These are phyloP conservation scores for human DNA, from an alignment of 2,113 vertebrate species.

Conservation along the genomic window DNA sequence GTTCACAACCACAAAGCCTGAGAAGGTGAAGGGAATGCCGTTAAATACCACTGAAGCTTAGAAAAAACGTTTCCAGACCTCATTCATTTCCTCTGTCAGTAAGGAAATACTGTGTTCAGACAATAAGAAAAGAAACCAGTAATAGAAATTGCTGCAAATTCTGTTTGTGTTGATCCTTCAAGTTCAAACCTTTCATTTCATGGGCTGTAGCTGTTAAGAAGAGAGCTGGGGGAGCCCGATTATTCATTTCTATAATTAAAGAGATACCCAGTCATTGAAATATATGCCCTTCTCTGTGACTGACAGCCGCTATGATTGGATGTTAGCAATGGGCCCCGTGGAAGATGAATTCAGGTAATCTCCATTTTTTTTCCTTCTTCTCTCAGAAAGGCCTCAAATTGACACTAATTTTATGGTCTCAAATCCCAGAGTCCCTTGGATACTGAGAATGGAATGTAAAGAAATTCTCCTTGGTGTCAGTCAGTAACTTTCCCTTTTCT, in stretches of 20 bases:
- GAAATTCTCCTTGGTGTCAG: slow-evolving; percentile 75
- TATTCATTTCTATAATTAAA: slow-evolving; percentile 75
- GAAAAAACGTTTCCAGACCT: slow-evolving; percentile 31
- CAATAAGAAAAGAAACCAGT: slow-evolving; percentile 48
- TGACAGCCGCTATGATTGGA: slow-evolving; percentile 58
- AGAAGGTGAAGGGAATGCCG: slow-evolving; percentile 23
- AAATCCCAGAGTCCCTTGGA: slow-evolving; percentile 70
- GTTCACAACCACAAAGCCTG: slow-evolving; percentile 46
- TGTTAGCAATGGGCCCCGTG: slow-evolving; percentile 59
- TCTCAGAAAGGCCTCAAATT: slow-evolving; percentile 77
- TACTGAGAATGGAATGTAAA: slow-evolving; percentile 63
- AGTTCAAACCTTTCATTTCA: slow-evolving; percentile 56
- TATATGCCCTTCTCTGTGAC: slow-evolving; percentile 55
- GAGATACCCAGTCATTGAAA: slow-evolving; percentile 27
- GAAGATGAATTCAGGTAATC: slow-evolving; percentile 73
- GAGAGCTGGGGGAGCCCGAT: slow-evolving; percentile 1
- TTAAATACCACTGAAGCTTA: slow-evolving; percentile 48
- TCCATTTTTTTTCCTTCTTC: slow-evolving; percentile 6
- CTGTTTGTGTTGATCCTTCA: slow-evolving; percentile 61
- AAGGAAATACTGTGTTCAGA: slow-evolving; percentile 62
- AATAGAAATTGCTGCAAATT: slow-evolving; percentile 49
- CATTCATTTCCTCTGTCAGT: slow-evolving; percentile 60
- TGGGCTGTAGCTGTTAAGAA: slow-evolving; percentile 21
- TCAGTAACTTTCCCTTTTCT: slow-evolving; percentile 73
- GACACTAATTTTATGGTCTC: slow-evolving; percentile 80